These are phyloP conservation scores for Agriopis aurantiaria DNA, from an alignment of 2,888 invertebrate species.

Conservation along the genomic window DNA sequence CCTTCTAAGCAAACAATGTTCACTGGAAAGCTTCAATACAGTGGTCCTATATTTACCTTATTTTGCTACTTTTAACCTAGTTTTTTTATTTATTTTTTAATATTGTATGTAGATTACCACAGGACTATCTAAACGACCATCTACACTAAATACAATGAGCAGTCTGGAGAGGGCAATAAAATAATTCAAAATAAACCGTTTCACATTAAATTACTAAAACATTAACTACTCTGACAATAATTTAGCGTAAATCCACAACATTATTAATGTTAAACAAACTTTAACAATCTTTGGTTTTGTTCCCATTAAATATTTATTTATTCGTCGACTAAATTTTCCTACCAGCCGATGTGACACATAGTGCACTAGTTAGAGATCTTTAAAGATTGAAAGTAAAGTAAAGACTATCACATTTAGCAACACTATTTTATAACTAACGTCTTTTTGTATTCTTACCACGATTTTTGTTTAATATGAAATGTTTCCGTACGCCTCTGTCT, in stretches of 20 bases:
- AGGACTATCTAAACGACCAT: slow-evolving; percentile 73
- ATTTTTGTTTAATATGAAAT: slow-evolving; percentile 79
- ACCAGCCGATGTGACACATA: slow-evolving; percentile 75
- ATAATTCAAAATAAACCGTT: slow-evolving; percentile 73
- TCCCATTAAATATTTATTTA: slow-evolving; percentile 84
- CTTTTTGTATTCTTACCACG: slow-evolving; percentile 79
- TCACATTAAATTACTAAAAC: slow-evolving; percentile 74
- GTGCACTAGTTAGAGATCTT: slow-evolving; percentile 79
- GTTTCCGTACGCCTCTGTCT: slow-evolving; percentile 72
- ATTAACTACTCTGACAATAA: slow-evolving; percentile 83
- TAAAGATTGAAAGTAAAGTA: slow-evolving; percentile 78
- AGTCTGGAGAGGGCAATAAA: slow-evolving; percentile 84
- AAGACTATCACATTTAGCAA: slow-evolving; percentile 86
- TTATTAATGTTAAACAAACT: slow-evolving; percentile 85
- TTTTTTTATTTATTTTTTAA: slow-evolving; percentile 73
- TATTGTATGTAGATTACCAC: slow-evolving; percentile 72
- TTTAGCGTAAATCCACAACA: slow-evolving; percentile 85
- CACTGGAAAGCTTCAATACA: slow-evolving; percentile 71
- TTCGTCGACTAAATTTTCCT: slow-evolving; percentile 73
- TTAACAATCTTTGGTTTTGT: slow-evolving; percentile 94
- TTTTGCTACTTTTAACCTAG: slow-evolving; percentile 70
- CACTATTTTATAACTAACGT: slow-evolving; percentile 83
- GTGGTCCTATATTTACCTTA: slow-evolving; percentile 80
- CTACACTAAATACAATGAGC: slow-evolving; percentile 83
- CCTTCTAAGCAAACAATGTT: slow-evolving; percentile 59